phyloP scores from a whole-genome alignment of 2,113 vertebrate genomes.

The Saccopteryx leptura region DNA sequence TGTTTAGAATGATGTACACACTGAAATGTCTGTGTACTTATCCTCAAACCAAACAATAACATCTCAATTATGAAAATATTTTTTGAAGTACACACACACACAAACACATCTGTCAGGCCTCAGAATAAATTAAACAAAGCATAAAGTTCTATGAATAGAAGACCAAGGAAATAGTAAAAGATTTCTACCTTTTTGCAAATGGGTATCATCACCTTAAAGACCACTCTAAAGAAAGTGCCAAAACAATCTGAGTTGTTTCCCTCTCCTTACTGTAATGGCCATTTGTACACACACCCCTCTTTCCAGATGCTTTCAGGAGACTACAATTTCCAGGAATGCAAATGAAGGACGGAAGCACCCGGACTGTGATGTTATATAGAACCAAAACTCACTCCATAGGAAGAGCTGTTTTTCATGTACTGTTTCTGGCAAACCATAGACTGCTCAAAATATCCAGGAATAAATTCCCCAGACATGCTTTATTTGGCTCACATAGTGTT shows the following conservation, averaged over 20 bases:
- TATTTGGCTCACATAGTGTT: constrained; percentile 33
- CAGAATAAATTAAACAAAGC: constrained; percentile 36
- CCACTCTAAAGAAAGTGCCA: neutral
- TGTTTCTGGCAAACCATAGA: constrained; percentile 37
- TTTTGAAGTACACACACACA: neutral
- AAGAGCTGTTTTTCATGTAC: constrained; percentile 32
- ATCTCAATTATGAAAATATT: neutral
- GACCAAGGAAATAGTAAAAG: neutral
- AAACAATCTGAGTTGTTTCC: neutral
- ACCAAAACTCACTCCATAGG: constrained; percentile 2
- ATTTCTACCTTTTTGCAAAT: neutral
- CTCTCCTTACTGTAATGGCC: neutral
- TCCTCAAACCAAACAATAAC: neutral
- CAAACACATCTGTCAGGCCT: neutral
- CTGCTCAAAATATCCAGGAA: constrained; percentile 57
- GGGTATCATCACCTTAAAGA: neutral
- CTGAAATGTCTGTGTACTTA: neutral
- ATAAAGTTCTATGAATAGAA: neutral
- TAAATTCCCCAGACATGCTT: constrained; percentile 57
- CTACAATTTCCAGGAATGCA: neutral
- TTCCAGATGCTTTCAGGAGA: constrained; percentile 18
- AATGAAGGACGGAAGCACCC: neutral
- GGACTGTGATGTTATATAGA: neutral
- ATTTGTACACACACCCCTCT: neutral
- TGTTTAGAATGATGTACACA: neutral